Percentiles rank a stretch among this genome's conserved stretches.
Evolutionary conservation across 1,140 invertebrate species (phyloP).

Genomic region (Dryas iulia): DNA sequence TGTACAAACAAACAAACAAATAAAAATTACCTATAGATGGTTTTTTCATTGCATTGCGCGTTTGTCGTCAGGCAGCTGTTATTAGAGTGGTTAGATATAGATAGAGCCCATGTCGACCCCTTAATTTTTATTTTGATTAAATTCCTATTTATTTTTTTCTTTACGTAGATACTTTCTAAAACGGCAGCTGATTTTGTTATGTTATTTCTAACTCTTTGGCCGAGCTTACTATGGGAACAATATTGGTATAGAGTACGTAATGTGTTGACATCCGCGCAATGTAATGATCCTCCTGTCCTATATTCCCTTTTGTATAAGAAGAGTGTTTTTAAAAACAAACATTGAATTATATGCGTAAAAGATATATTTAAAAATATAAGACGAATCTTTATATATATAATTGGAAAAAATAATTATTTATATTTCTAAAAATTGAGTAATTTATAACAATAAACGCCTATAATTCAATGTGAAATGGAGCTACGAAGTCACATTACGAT

Average conservation of each 20-base stretch:
- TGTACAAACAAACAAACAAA: not conserved
- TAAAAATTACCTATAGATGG: not conserved
- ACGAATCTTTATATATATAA: not conserved
- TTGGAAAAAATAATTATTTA: not conserved
- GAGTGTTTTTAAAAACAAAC: not conserved
- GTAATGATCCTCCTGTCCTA: conserved; percentile 16
- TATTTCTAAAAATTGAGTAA: not conserved
- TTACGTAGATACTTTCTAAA: conserved; percentile 35
- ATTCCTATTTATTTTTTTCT: conserved; percentile 33
- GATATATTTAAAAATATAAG: not conserved
- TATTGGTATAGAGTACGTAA: conserved; percentile 59
- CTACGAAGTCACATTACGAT: conserved; percentile 33
- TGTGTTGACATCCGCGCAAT: conserved; percentile 53
- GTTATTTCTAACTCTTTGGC: conserved; percentile 47
- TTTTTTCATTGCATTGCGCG: conserved; percentile 45
- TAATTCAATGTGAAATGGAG: not conserved
- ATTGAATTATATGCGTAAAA: not conserved
- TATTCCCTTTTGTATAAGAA: not conserved
- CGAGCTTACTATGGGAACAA: conserved; percentile 77
- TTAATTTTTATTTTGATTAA: conserved; percentile 33
- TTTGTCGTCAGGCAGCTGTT: conserved; percentile 63
- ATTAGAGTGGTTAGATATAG: conserved; percentile 49
- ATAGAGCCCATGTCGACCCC: conserved; percentile 38
- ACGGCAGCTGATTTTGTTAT: conserved; percentile 60
- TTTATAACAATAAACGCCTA: not conserved